Percentiles rank a stretch among this genome's conserved stretches.
Evolutionary conservation across 2,888 invertebrate species (phyloP).

Genomic region (Perizoma affinitatum): DNA sequence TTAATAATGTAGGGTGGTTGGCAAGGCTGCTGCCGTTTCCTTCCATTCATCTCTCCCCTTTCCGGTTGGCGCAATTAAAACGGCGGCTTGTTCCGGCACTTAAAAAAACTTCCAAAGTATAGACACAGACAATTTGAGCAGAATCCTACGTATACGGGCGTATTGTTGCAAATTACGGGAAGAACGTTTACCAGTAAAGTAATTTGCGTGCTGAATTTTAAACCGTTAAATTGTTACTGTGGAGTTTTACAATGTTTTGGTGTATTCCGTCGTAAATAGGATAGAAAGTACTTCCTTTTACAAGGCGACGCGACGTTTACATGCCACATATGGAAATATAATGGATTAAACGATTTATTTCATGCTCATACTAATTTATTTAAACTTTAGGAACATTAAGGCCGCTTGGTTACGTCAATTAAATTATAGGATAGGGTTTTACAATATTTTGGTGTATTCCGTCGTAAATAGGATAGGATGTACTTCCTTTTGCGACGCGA

Average conservation of each 20-base stretch:
- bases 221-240: slow-evolving; percentile 34
- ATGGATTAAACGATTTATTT: slow-evolving; percentile 17
- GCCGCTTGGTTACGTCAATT: too few species aligned
- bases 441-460: slow-evolving; percentile 30
- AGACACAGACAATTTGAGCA: slow-evolving; percentile 72
- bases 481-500: slow-evolving; percentile 19
- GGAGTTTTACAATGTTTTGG: slow-evolving; percentile 31
- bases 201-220: slow-evolving; percentile 45
- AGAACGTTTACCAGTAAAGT: slow-evolving; percentile 50
- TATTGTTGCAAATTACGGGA: slow-evolving; percentile 62
- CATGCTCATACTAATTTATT: too few species aligned
- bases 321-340: slow-evolving; percentile 4
- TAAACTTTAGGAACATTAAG: too few species aligned
- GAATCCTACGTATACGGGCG: slow-evolving; percentile 55
- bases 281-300: slow-evolving; percentile 17
- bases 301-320: slow-evolving; percentile 15
- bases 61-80: slow-evolving; percentile 82
- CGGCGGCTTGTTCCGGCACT: slow-evolving; percentile 80
- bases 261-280: slow-evolving; percentile 28
- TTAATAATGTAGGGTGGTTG: slow-evolving; percentile 82
- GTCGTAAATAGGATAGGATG: slow-evolving; percentile 25
- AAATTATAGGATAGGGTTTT: too few species aligned
- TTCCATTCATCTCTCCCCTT: slow-evolving; percentile 82
- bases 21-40: slow-evolving; percentile 77
- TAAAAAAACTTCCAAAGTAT: slow-evolving; percentile 80